Percentiles rank a stretch among this genome's conserved stretches.
phyloP scores from a whole-genome alignment of 2,888 invertebrate genomes.

The Sphinx pinastri region DNA sequence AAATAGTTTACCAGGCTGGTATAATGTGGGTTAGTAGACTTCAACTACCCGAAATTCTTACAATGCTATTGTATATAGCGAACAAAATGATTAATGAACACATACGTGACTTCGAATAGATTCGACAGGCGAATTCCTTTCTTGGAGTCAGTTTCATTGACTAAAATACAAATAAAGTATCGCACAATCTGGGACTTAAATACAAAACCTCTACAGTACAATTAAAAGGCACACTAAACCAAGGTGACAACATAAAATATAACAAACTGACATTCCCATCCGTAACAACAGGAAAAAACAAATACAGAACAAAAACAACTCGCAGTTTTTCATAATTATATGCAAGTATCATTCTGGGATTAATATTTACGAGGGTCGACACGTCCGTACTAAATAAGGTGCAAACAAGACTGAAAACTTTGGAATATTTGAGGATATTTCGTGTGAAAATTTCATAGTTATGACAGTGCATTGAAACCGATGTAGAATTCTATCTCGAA shows the following conservation, averaged over 20 bases:
- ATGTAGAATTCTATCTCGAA: not conserved
- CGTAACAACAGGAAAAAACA: not conserved
- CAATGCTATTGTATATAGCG: too few relatives aligned
- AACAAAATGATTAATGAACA: too few relatives aligned
- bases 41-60: too few relatives aligned
- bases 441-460: not conserved
- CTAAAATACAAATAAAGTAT: too few relatives aligned
- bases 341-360: conserved; percentile 44
- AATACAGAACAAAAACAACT: conserved; percentile 20
- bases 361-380: conserved; percentile 38
- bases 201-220: not conserved
- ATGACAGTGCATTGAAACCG: too few relatives aligned
- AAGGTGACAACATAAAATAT: not conserved
- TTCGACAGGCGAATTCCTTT: too few relatives aligned
- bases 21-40: too few relatives aligned
- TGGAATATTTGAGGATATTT: conserved; percentile 28
- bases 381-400: conserved; percentile 41
- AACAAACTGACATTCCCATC: not conserved
- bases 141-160: too few relatives aligned
- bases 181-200: too few relatives aligned
- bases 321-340: conserved; percentile 41
- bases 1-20: too few relatives aligned
- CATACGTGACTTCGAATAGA: too few relatives aligned
- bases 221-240: not conserved
- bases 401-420: conserved; percentile 40